A percentile compares a stretch with the other conserved stretches of the same genome.
Evolutionary conservation across 2,113 vertebrate genomes (phyloP).

Genomic region (Poeciliopsis prolifica): DNA sequence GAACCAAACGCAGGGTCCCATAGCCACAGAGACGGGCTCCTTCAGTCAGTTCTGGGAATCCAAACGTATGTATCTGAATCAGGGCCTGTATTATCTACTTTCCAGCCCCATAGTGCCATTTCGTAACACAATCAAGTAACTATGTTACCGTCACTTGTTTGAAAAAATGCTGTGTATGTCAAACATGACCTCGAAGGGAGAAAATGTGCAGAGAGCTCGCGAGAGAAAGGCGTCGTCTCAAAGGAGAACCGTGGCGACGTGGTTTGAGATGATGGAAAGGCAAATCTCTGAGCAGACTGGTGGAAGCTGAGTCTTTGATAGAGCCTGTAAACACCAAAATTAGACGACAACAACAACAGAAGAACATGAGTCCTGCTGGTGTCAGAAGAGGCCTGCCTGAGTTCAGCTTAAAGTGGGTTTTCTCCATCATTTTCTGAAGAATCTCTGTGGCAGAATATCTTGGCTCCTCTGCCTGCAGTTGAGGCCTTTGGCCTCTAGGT

Average conservation of each 20-base stretch:
- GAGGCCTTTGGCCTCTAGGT: neutral
- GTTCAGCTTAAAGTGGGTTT: too few relatives aligned
- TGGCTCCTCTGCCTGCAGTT: neutral
- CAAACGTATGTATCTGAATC: neutral
- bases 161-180: too few relatives aligned
- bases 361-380: neutral
- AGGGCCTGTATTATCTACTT: too few relatives aligned
- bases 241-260: neutral
- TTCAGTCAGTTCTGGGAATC: neutral
- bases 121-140: too few relatives aligned
- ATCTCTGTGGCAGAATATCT: too few relatives aligned
- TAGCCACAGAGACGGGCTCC: neutral
- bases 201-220: neutral
- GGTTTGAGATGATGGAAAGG: neutral
- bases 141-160: too few relatives aligned
- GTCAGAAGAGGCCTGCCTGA: too few relatives aligned
- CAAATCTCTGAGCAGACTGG: neutral
- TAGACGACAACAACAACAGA: neutral
- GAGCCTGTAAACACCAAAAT: neutral
- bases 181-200: neutral
- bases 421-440: too few relatives aligned
- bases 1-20: neutral
- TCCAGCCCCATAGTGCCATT: too few relatives aligned
- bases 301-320: neutral
- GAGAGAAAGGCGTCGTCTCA: too few relatives aligned